A percentile compares a stretch with the other conserved stretches of the same genome.
Conservation (phyloP, 2,113 vertebrate species). For the Platysteira castanea region DNA sequence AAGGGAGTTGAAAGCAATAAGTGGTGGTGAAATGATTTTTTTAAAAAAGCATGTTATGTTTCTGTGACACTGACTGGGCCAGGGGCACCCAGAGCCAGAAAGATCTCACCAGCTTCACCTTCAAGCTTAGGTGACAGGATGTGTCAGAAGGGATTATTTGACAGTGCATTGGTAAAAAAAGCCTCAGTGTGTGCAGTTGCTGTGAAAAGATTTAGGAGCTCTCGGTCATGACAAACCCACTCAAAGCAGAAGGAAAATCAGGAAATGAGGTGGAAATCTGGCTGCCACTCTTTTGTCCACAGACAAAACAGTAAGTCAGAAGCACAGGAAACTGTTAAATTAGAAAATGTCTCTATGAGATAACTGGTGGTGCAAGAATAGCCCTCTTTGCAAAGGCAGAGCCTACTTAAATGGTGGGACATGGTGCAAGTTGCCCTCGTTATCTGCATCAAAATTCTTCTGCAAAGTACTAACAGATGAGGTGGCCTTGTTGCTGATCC, state of each 20-base stretch:
- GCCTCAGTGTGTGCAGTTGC: neutral
- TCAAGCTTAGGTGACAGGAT: neutral
- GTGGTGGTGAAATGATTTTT: neutral
- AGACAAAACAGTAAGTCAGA: neutral
- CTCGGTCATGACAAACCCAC: neutral
- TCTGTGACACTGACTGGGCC: neutral
- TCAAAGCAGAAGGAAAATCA: neutral
- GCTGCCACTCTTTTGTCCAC: neutral
- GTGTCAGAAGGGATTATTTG: neutral
- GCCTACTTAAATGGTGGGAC: neutral
- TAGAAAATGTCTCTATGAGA: constrained; percentile 60
- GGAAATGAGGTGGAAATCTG: constrained; percentile 35
- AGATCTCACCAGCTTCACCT: neutral
- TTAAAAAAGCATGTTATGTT: neutral
- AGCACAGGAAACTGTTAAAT: constrained; percentile 52
- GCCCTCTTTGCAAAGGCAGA: neutral
- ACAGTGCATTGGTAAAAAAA: neutral
- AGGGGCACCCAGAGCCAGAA: neutral
- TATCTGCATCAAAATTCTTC: neutral
- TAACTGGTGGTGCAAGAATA: constrained; percentile 24
- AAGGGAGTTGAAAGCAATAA: neutral
- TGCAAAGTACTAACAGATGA: constrained; percentile 20
- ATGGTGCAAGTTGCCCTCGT: neutral
- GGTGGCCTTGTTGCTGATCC: neutral
- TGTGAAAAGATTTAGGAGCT: constrained; percentile 17